These are phyloP conservation scores for Odontesthes bonariensis DNA, from an alignment of 2,113 vertebrate species.

Conservation along the genomic window DNA sequence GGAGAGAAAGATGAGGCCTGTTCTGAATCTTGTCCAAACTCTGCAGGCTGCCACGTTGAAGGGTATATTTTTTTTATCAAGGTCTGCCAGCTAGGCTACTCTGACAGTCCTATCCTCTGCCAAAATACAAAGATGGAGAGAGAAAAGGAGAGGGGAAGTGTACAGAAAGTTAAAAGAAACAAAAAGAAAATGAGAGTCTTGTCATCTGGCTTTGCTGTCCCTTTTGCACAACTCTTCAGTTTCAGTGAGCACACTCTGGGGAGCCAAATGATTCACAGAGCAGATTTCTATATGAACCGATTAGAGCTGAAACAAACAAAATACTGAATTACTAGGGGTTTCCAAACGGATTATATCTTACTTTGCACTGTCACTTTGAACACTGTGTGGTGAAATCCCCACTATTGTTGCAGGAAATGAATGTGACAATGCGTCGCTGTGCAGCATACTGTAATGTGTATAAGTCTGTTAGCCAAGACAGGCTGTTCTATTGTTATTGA, in stretches of 20 bases:
- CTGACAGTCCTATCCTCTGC: conserved; percentile 63
- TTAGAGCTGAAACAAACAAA: neutral
- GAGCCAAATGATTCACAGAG: conserved; percentile 30
- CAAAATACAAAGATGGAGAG: conserved; percentile 66
- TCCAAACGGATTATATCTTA: conserved; percentile 11
- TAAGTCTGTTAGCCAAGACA: conserved; percentile 55
- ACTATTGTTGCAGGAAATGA: conserved; percentile 41
- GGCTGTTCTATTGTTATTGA: conserved; percentile 68
- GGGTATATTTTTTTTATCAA: conserved; percentile 80
- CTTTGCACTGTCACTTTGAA: conserved; percentile 22
- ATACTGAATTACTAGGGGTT: neutral
- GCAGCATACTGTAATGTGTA: conserved; percentile 25
- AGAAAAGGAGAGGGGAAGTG: conserved; percentile 28
- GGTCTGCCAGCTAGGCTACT: conserved; percentile 81
- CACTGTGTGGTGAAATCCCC: conserved; percentile 9
- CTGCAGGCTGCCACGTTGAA: conserved; percentile 77
- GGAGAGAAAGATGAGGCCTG: conserved; percentile 30
- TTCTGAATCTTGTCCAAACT: conserved; percentile 77
- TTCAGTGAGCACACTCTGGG: neutral
- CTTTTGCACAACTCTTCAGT: conserved; percentile 38
- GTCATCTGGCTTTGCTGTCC: conserved; percentile 25
- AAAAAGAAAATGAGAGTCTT: conserved; percentile 4
- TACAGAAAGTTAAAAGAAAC: conserved; percentile 35
- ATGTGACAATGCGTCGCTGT: conserved; percentile 10
- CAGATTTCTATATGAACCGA: conserved; percentile 32